phyloP scores from a whole-genome alignment of 2,888 invertebrate species.

The Salticus scenicus region DNA sequence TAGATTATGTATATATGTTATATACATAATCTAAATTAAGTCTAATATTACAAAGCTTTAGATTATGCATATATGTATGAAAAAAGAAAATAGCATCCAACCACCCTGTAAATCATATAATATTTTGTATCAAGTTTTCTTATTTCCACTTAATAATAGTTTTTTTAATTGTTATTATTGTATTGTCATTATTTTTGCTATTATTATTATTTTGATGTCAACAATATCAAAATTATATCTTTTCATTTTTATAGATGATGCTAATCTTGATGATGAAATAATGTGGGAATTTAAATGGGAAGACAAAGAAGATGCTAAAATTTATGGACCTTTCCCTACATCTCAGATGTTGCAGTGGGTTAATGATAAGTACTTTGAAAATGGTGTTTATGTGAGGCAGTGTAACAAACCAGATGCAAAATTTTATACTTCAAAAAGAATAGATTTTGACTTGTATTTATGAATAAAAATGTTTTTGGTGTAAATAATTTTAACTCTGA shows the following conservation, averaged over 20 bases:
- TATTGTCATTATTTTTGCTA: no score
- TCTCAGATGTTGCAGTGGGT: conserved; percentile 93
- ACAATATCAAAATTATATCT: no score
- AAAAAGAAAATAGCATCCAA: no score
- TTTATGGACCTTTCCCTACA: conserved; percentile 89
- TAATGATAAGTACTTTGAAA: conserved; percentile 88
- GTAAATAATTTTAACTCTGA: not conserved
- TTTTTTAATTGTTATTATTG: no score
- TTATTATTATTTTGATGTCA: no score
- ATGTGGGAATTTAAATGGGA: conserved; percentile 95
- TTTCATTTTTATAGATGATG: not conserved
- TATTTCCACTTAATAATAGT: no score
- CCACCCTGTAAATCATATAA: no score
- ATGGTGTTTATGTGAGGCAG: conserved; percentile 88
- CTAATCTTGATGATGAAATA: conserved; percentile 76
- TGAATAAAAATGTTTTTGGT: conserved; percentile 76
- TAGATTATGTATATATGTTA: no score
- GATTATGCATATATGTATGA: no score
- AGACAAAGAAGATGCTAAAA: conserved; percentile 82
- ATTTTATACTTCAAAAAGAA: conserved; percentile 90
- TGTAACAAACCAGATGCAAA: conserved; percentile 82
- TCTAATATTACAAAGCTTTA: no score
- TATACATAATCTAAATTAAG: no score
- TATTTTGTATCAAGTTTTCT: no score
- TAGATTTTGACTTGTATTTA: conserved; percentile 94